A percentile compares a stretch with the other conserved stretches of the same genome.
Conservation (phyloP, 2,797 vertebrate genomes). For the Xiphorhynchus erythropygius region DNA sequence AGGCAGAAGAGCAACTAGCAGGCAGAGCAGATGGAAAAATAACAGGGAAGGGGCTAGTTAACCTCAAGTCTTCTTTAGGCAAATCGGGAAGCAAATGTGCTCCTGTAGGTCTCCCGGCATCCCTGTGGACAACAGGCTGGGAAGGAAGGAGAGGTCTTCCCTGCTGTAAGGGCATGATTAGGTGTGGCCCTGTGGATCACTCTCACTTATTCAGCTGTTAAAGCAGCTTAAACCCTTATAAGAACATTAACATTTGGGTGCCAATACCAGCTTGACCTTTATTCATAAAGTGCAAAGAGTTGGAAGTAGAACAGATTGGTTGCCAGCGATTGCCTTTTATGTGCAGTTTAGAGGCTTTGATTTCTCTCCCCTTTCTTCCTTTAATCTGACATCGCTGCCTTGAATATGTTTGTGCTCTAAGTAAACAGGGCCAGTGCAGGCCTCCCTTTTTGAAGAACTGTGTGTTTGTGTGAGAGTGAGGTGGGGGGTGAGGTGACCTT, state of each 20-base stretch:
- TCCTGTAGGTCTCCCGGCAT: not conserved
- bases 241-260: conserved; percentile 85
- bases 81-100: not conserved
- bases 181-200: conserved; percentile 74
- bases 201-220: conserved; percentile 85
- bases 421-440: conserved; percentile 81
- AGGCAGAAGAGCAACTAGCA: not conserved
- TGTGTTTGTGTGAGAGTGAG: conserved; percentile 34
- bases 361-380: conserved; percentile 83
- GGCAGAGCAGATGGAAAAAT: conserved; percentile 6
- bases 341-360: conserved; percentile 84
- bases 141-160: not conserved
- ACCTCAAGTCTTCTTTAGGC: conserved; percentile 70
- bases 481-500: conserved; percentile 75
- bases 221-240: conserved; percentile 84
- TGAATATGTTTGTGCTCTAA: conserved; percentile 84
- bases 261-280: conserved; percentile 84
- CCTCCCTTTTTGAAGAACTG: conserved; percentile 77
- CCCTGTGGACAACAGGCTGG: not conserved
- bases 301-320: conserved; percentile 84
- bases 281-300: conserved; percentile 84
- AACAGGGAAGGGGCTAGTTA: conserved; percentile 62
- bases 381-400: conserved; percentile 86
- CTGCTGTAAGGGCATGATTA: conserved; percentile 62
- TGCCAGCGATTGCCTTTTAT: conserved; percentile 83